Conservation (phyloP, 2,888 invertebrate genomes). For the Eupsilia transversa region DNA sequence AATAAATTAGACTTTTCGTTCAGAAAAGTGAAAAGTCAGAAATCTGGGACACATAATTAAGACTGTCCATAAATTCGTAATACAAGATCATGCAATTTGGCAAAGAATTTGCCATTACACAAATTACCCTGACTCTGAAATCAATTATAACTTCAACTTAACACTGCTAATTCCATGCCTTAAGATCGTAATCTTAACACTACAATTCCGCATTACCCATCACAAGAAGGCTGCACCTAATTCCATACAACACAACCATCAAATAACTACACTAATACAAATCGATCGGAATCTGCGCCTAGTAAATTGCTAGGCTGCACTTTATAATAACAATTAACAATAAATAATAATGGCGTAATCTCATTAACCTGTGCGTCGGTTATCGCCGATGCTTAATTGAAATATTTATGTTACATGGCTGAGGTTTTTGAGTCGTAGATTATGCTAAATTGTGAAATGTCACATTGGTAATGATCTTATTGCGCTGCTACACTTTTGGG, state of each 20-base stretch:
- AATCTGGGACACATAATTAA: no score
- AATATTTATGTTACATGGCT: slow-evolving; percentile 46
- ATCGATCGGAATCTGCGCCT: slow-evolving; percentile 68
- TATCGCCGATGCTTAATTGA: slow-evolving; percentile 59
- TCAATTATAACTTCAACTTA: background rate
- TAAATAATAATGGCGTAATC: slow-evolving; percentile 71
- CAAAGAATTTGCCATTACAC: background rate
- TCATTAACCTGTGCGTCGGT: slow-evolving; percentile 67
- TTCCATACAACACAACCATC: slow-evolving; percentile 64
- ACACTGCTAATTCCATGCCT: background rate
- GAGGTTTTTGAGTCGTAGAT: slow-evolving; percentile 14
- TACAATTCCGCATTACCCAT: slow-evolving; percentile 36
- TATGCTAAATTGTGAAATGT: background rate
- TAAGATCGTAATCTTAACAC: slow-evolving; percentile 34
- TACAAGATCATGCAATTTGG: background rate
- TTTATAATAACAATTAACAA: slow-evolving; percentile 73
- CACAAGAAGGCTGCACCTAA: slow-evolving; percentile 67
- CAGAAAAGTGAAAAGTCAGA: no score
- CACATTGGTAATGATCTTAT: no score
- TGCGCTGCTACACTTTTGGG: no score
- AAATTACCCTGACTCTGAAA: background rate
- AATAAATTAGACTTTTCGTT: no score
- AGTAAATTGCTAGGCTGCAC: slow-evolving; percentile 70
- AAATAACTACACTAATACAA: slow-evolving; percentile 64
- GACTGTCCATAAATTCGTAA: no score